Conservation (phyloP, 2,113 vertebrate genomes). For the Atrichornis clamosus region DNA sequence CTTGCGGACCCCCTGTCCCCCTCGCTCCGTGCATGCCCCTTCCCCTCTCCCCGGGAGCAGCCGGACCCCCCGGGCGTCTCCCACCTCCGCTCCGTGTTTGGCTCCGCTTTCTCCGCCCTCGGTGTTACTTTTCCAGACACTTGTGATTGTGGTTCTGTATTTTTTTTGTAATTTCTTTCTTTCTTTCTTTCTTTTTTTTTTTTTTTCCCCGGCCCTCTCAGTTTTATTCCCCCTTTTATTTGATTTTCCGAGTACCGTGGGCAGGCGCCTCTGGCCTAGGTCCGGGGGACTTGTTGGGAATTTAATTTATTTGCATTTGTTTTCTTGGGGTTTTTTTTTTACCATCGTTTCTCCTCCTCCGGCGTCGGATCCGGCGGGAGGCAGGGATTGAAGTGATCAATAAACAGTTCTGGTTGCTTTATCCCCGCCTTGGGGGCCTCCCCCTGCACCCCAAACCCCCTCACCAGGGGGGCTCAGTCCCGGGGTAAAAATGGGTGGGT, state of each 20-base stretch:
- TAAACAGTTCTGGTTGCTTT: conserved; percentile 20
- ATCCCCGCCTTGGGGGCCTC: neutral
- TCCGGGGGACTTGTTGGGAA: conserved; percentile 19
- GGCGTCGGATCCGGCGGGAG: neutral
- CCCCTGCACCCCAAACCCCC: neutral
- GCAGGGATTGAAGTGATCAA: neutral
- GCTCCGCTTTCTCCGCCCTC: neutral
- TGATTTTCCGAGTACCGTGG: conserved; percentile 16
- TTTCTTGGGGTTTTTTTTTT: neutral
- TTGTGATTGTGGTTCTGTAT: conserved; percentile 29
- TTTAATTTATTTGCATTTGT: conserved; percentile 75
- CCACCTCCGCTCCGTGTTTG: neutral
- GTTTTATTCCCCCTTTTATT: neutral
- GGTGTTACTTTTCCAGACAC: neutral
- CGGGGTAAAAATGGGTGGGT: neutral
- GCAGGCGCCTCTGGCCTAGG: neutral
- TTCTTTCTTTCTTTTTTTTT: conserved; percentile 30
- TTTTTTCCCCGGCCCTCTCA: neutral
- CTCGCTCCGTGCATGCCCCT: neutral
- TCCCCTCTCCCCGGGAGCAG: neutral
- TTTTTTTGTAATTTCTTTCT: neutral
- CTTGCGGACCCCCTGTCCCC: neutral
- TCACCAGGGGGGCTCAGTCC: neutral
- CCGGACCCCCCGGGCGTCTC: neutral
- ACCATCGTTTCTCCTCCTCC: neutral